Evolutionary conservation across 2,888 invertebrate genomes (phyloP), one percentile per base, ranked within the genome.

Genomic region (Baronia brevicornis): DNA sequence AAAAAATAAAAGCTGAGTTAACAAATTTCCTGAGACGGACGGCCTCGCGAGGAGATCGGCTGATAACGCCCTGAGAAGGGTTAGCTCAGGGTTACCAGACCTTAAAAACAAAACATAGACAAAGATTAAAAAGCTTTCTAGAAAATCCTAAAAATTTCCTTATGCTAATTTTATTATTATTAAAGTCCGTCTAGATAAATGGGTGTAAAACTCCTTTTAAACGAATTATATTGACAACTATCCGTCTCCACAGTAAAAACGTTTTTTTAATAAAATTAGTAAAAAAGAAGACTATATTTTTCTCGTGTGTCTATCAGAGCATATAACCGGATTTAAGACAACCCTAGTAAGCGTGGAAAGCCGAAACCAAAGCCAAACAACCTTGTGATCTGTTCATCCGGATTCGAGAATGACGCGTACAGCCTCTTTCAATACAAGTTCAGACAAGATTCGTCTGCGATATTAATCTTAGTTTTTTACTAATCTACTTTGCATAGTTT

Each of bases 11-110:
- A 59, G 49, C 46, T 49, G 43, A 59, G 57, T 64, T 69, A 72
- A 82, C 79, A 73, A 78, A 82, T 79, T 77, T 78, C 61, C 60
- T 63, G 61, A 64, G 71, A 64, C 62, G 66, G 58, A 57, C 47
- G 52, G 54, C 42, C 45, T 48, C 46, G 41, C 55, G 59, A 61
- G 60, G 59, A 57, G 74, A 77, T 75, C 70, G 44, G 31, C 12
- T 60, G 82, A 82, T 79, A 80, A 74, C 31, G 60, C 43, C 46
- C 49, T 75, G 79, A 78, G 71, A 70, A 75, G 78, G 82, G 80
- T 78, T 31, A 28, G 23, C 15, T 31, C 28, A 36, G 36, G 36
- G 36, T 28, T 36, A 31, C 28, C 36, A 21, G 17, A 14, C 8
- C 14, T n/a, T 5, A 17, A 32, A 26, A 18, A 22, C 14, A 27